These are phyloP conservation scores for Malurus cyaneus DNA, from an alignment of 2,113 vertebrate genomes.

Conservation along the genomic window DNA sequence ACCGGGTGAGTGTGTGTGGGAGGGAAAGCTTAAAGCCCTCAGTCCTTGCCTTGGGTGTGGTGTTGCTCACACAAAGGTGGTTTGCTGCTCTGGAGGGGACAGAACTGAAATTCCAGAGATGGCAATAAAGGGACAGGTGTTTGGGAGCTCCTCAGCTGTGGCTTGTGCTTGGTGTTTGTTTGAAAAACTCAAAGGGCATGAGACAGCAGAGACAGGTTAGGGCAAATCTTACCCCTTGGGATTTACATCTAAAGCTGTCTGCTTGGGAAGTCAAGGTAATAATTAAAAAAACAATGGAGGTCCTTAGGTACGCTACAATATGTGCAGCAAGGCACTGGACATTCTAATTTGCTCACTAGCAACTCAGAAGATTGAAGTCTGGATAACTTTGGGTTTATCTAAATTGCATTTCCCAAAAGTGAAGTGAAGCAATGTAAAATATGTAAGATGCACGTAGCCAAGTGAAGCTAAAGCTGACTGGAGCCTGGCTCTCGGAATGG, in stretches of 20 bases:
- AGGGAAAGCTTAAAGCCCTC: neutral
- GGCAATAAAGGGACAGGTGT: neutral
- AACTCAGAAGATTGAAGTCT: neutral
- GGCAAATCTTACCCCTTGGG: neutral
- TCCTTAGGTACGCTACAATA: neutral
- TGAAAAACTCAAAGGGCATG: neutral
- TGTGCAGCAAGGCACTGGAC: neutral
- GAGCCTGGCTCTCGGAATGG: neutral
- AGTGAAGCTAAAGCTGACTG: neutral
- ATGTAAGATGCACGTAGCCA: accelerated
- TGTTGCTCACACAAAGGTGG: neutral
- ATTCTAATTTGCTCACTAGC: neutral
- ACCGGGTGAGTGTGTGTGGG: slow-evolving; percentile 78
- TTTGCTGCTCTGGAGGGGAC: neutral
- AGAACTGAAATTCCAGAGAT: neutral
- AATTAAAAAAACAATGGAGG: neutral
- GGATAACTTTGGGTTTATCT: neutral
- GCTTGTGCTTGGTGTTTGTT: neutral
- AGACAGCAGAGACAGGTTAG: neutral
- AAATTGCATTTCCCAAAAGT: neutral
- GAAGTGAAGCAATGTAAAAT: neutral
- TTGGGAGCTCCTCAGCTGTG: neutral
- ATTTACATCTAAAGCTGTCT: neutral
- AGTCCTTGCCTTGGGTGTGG: neutral
- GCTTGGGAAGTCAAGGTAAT: neutral